Evolutionary conservation across 2,797 vertebrate species (phyloP).

Genomic region (Myotis planiceps): DNA sequence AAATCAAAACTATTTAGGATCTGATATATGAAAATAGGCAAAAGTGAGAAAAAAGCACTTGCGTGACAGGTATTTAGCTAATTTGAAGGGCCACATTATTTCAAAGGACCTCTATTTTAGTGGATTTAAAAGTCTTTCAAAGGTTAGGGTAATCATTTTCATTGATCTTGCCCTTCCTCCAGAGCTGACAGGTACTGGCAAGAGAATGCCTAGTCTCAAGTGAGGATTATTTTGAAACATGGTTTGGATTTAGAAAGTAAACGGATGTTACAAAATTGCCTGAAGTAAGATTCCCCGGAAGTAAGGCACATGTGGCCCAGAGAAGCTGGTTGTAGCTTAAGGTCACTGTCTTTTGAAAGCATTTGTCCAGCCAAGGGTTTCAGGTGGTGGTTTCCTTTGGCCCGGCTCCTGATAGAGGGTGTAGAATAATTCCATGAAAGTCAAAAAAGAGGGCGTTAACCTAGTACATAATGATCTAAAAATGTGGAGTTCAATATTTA

Average conservation of each 20-base stretch:
- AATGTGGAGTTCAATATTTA: slow-evolving; percentile 1
- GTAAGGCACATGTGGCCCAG: slow-evolving; percentile 59
- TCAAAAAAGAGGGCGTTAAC: neutral
- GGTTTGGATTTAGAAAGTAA: neutral
- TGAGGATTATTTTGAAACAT: neutral
- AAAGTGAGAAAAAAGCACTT: slow-evolving; percentile 65
- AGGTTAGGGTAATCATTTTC: neutral
- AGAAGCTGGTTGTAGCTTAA: neutral
- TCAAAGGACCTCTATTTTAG: neutral
- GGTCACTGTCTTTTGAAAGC: neutral
- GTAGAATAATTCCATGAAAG: neutral
- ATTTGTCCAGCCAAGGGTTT: neutral
- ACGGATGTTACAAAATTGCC: neutral
- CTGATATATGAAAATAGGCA: slow-evolving; percentile 47
- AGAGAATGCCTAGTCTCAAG: neutral
- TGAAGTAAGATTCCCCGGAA: neutral
- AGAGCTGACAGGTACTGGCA: neutral
- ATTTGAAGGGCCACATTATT: neutral
- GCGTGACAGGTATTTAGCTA: slow-evolving; percentile 34
- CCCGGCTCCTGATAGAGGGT: neutral
- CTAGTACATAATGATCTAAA: slow-evolving; percentile 14
- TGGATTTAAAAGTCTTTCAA: slow-evolving; percentile 20
- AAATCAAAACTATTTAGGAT: slow-evolving; percentile 58
- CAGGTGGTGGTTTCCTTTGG: neutral
- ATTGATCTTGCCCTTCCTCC: neutral